Evolutionary conservation across 2,888 invertebrate species (phyloP).

Genomic region (Tribolium freemani): DNA sequence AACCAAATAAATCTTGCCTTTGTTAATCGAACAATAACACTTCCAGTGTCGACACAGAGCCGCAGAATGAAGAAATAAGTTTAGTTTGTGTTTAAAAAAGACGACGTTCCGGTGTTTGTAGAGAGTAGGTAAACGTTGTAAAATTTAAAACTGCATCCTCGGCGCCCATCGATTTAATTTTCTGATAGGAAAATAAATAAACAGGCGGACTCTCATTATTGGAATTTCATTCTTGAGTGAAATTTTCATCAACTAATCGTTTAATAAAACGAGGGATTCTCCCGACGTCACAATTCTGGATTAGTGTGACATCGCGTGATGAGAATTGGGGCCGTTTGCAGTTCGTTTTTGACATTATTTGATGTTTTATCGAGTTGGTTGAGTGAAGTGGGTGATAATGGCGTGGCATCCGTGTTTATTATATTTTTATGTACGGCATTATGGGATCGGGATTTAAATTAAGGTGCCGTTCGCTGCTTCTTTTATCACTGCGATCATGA

Average conservation of each 20-base stretch:
- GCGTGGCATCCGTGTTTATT: background rate
- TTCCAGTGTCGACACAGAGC: background rate
- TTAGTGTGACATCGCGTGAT: background rate
- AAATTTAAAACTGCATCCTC: slow-evolving; percentile 47
- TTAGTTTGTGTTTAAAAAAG: slow-evolving; percentile 25
- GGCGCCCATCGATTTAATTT: slow-evolving; percentile 7
- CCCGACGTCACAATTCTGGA: background rate
- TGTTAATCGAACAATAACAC: background rate
- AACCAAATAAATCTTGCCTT: background rate
- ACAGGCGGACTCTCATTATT: slow-evolving; percentile 3
- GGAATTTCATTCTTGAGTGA: slow-evolving; percentile 10
- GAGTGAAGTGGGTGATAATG: background rate
- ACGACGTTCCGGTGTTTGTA: background rate
- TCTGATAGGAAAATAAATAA: slow-evolving; percentile 3
- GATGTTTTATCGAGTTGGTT: background rate
- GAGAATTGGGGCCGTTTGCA: background rate
- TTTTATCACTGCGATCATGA: background rate
- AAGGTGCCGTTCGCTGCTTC: background rate
- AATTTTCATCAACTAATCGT: slow-evolving; percentile 10
- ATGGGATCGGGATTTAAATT: background rate
- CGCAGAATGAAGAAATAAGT: slow-evolving; percentile 3
- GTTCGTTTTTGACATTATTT: background rate
- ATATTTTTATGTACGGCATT: background rate
- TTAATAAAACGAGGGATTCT: background rate
- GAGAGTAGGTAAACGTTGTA: slow-evolving; percentile 45